Base-by-base conservation (phyloP, 1,140 invertebrate species). In the Venustaconcha ellipsiformis region DNA sequence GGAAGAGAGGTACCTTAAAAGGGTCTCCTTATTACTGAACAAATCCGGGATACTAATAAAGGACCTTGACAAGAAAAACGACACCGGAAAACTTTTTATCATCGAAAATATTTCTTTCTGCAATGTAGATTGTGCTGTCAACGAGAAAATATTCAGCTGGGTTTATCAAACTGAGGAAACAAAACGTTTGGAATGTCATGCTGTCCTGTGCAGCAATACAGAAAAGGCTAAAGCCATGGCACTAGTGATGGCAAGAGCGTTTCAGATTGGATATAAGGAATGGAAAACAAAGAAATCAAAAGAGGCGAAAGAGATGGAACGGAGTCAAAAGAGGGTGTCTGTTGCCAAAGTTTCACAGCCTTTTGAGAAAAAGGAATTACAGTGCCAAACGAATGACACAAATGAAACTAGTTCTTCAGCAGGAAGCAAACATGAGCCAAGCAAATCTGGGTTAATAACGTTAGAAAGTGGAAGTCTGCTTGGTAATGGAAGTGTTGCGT, bases 101-200 rank as follows among this genome's bases (percentile, higher is more conserved):
- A 86, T 86, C 57, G 80, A 84, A 64, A 73, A 85, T 37, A 83
- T 86, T 26, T 82, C 85, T 0, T 85, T 83, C 65, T 86, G 85
- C 60, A 79, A 78, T 48, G 78, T 72, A 14, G 78, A 76, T 18
- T 58, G 58, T 8, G 57, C n/a, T 20, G 76, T 82, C 1, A 84
- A 85, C 62, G 83, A 84, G 48, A 68, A 82, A 30, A 80, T 88
- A 55, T 87, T 88, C 66, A 82, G 83, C 30, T 88, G 87, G 87
- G 87, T 88, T 66, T 82, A 70, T 66, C 78, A 79, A n/a, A 67
- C 75, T 14, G 57, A 72, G 0, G 74, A 72, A 0, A 67, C 62
- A 4, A 74, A 76, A 2, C 70, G 69, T 18, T 70, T 86, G 58
- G 56, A 82, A 60, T 82, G 79, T 76, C 82, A 87, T 68, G 87